phyloP scores from a whole-genome alignment of 2,888 invertebrate genomes.

The Dryadula phaetusa region DNA sequence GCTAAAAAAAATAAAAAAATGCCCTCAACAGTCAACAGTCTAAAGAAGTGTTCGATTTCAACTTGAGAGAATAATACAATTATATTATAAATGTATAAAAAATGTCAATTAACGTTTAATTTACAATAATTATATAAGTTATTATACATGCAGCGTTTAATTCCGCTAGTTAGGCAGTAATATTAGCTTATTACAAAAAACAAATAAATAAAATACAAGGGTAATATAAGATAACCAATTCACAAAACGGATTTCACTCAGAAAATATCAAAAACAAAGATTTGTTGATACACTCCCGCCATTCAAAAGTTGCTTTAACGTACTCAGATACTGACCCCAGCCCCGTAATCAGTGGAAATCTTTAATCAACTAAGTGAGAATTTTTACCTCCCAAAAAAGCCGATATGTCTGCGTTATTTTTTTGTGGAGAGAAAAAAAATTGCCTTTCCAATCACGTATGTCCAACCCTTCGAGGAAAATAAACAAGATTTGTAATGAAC shows the following conservation, averaged over 20 bases:
- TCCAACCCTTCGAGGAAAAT: slow-evolving; percentile 32
- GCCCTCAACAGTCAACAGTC: too few relatives aligned
- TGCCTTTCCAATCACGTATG: slow-evolving; percentile 34
- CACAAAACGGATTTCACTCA: neutral
- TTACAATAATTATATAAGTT: too few relatives aligned
- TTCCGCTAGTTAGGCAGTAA: too few relatives aligned
- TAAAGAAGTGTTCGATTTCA: too few relatives aligned
- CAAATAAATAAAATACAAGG: too few relatives aligned
- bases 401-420: neutral
- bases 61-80: too few relatives aligned
- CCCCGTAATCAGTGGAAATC: neutral
- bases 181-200: too few relatives aligned
- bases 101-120: too few relatives aligned
- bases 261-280: neutral
- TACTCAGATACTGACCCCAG: neutral
- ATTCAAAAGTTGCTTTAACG: slow-evolving; percentile 18
- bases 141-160: too few relatives aligned
- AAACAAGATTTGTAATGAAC: slow-evolving; percentile 29
- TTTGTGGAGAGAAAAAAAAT: slow-evolving; percentile 27
- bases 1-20: too few relatives aligned
- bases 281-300: slow-evolving; percentile 1
- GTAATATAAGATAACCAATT: too few relatives aligned
- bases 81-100: too few relatives aligned
- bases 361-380: slow-evolving; percentile 37
- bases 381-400: slow-evolving; percentile 11